phyloP scores from a whole-genome alignment of 2,888 invertebrate genomes.

The Rotaria macrura region DNA sequence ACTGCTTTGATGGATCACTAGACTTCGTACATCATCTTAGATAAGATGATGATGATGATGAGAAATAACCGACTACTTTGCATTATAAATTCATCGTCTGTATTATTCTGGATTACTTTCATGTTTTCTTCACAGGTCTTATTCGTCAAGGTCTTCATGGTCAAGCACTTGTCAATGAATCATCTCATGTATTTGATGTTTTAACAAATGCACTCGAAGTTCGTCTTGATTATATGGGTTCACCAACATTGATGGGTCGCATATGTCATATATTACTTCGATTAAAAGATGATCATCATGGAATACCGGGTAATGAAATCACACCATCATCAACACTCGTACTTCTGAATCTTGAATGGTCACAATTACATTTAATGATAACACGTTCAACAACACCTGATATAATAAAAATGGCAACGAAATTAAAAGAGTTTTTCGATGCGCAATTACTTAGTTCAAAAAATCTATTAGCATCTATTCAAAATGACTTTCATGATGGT shows the following conservation, averaged over 20 bases:
- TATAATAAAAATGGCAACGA: constrained; percentile 86
- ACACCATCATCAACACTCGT: constrained; percentile 64
- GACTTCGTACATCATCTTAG: no score
- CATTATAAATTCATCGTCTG: no score
- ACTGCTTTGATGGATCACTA: no score
- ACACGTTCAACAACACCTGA: constrained; percentile 92
- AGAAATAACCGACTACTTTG: no score
- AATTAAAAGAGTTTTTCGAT: constrained; percentile 90
- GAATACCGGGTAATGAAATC: background rate
- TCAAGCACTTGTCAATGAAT: background rate
- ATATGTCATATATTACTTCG: constrained; percentile 27
- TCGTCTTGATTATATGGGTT: constrained; percentile 29
- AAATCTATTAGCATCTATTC: constrained; percentile 51
- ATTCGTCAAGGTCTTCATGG: background rate
- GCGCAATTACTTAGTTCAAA: constrained; percentile 93
- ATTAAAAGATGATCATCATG: constrained; percentile 21
- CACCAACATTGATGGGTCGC: constrained; percentile 26
- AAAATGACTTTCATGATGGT: constrained; percentile 27
- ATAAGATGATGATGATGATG: no score
- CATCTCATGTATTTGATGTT: constrained; percentile 26
- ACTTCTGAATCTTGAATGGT: constrained; percentile 82
- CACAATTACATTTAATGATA: constrained; percentile 88
- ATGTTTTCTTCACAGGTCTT: no score
- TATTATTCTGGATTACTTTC: no score
- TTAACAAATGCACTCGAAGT: background rate